Percentiles rank a stretch among this genome's conserved stretches.
Evolutionary conservation across 2,888 invertebrate species (phyloP).

Genomic region (Nemotelus pantherinus): DNA sequence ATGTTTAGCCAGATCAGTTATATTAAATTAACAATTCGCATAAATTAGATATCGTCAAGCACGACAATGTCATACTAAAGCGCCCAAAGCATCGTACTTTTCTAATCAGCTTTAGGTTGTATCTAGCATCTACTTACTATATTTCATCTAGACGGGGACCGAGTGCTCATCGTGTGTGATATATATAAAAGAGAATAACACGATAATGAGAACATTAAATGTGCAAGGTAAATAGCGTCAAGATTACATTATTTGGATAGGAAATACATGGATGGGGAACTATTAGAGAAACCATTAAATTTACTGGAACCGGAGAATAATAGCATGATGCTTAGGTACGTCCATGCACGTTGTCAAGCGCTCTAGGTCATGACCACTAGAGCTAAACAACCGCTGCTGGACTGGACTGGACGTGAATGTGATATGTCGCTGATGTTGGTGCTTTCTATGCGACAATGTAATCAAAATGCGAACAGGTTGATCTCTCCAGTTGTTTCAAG

Average conservation of each 20-base stretch:
- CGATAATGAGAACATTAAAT: slow-evolving; percentile 12
- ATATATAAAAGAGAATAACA: no score
- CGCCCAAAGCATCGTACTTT: background rate
- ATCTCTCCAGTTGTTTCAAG: slow-evolving; percentile 7
- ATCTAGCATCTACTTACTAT: background rate
- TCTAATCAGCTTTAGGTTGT: no score
- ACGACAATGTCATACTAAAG: background rate
- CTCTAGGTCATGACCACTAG: slow-evolving; percentile 40
- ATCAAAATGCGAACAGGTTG: slow-evolving; percentile 5
- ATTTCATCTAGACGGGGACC: background rate
- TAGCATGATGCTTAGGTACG: slow-evolving; percentile 24
- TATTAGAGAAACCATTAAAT: slow-evolving; percentile 34
- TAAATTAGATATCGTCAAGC: background rate
- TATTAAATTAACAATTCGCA: background rate
- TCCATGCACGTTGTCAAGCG: slow-evolving; percentile 40
- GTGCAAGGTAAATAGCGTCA: slow-evolving; percentile 1
- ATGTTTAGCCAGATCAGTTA: background rate
- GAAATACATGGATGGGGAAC: slow-evolving; percentile 16
- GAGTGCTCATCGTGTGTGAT: no score
- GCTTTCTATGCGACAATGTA: slow-evolving; percentile 9
- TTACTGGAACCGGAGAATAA: slow-evolving; percentile 10
- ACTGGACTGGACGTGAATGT: slow-evolving; percentile 1
- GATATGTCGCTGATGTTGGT: background rate
- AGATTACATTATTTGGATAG: slow-evolving; percentile 32
- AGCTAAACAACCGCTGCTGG: background rate